Percentiles rank a stretch among this genome's conserved stretches.
Evolutionary conservation across 2,797 vertebrate species (phyloP).

Genomic region (Lepus oiostolus): DNA sequence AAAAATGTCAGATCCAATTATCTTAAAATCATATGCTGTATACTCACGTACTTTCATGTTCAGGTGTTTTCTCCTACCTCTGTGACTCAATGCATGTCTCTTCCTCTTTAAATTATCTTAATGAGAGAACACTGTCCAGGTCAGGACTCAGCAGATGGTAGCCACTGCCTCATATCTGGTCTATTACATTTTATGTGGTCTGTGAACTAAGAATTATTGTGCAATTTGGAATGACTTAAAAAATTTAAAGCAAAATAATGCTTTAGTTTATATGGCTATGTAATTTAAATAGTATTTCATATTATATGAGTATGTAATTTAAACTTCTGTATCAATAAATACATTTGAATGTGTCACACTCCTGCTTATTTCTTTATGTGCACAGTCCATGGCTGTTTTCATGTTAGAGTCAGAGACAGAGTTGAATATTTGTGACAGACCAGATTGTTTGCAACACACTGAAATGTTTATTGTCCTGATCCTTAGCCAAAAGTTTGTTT

Average conservation of each 20-base stretch:
- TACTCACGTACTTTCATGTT: neutral
- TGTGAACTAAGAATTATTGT: neutral
- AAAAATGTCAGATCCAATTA: neutral
- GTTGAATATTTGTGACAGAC: neutral
- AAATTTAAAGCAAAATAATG: neutral
- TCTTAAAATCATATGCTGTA: neutral
- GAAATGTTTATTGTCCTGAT: neutral
- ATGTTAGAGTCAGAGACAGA: neutral
- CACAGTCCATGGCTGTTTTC: neutral
- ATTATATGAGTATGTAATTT: neutral
- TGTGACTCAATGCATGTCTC: neutral
- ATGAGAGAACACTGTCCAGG: neutral
- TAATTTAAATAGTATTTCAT: neutral
- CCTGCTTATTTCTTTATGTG: fast-evolving
- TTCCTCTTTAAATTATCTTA: neutral
- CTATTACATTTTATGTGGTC: neutral
- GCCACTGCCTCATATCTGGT: neutral
- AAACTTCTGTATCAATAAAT: neutral
- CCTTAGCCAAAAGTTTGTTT: neutral
- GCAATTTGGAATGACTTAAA: neutral
- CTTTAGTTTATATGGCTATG: neutral
- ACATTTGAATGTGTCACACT: neutral
- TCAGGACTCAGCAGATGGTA: neutral
- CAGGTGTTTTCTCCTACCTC: neutral
- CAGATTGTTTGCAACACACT: neutral